A percentile compares a stretch with the other conserved stretches of the same genome.
These are phyloP conservation scores for Machaerirhynchus nigripectus DNA, from an alignment of 2,113 vertebrate species.

Conservation along the genomic window DNA sequence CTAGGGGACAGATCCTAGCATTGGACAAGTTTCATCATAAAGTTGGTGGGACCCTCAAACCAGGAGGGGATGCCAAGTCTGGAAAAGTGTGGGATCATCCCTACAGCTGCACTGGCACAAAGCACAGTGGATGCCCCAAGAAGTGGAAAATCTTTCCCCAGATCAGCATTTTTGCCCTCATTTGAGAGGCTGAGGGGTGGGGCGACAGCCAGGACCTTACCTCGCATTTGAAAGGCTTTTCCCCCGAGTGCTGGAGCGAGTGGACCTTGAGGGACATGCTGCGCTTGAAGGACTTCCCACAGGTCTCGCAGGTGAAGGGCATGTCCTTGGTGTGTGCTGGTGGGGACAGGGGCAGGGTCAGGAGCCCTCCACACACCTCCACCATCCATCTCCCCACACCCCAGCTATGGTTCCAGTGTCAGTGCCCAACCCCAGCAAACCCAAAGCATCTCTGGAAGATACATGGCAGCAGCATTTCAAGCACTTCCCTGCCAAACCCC, in stretches of 20 bases:
- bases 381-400: background rate
- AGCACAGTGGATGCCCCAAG: background rate
- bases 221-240: conserved; percentile 97
- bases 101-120: background rate
- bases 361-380: background rate
- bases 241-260: conserved; percentile 93
- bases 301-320: conserved; percentile 97
- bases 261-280: conserved; percentile 99
- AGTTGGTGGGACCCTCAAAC: background rate
- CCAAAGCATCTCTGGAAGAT: background rate
- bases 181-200: background rate
- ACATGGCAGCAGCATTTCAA: accelerated
- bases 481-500: background rate
- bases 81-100: background rate
- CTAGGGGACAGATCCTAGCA: background rate
- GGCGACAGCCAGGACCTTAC: conserved; percentile 31
- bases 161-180: accelerated
- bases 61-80: background rate
- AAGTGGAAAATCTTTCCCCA: background rate
- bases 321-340: conserved; percentile 98
- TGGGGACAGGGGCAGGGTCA: background rate
- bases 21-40: background rate
- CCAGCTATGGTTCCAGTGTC: accelerated
- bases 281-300: conserved; percentile 96
- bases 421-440: background rate